phyloP scores from a whole-genome alignment of 2,888 invertebrate species.

The Cerastis rubricosa region DNA sequence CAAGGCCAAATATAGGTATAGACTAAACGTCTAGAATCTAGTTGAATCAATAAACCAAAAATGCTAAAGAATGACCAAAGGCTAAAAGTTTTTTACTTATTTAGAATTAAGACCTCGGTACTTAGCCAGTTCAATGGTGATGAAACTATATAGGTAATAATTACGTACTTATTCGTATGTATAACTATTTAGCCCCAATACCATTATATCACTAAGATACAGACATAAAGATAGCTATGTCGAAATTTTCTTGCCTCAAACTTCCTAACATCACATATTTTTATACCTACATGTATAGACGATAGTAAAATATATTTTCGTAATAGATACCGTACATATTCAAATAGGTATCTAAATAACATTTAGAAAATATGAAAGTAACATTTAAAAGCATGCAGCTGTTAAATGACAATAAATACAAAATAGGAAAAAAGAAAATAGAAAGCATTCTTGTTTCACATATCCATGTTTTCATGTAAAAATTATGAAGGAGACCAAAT shows the following conservation, averaged over 20 bases:
- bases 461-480: slow-evolving; percentile 32
- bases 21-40: slow-evolving; percentile 75
- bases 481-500: slow-evolving; percentile 8
- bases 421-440: slow-evolving; percentile 32
- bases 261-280: slow-evolving; percentile 82
- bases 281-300: slow-evolving; percentile 72
- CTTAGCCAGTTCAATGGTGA: slow-evolving; percentile 58
- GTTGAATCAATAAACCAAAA: slow-evolving; percentile 83
- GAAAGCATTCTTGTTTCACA: not conserved
- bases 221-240: slow-evolving; percentile 71
- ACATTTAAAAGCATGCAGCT: slow-evolving; percentile 66
- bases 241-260: slow-evolving; percentile 82
- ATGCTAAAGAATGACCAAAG: slow-evolving; percentile 85
- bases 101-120: slow-evolving; percentile 73
- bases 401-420: slow-evolving; percentile 72
- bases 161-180: slow-evolving; percentile 56
- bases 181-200: slow-evolving; percentile 57
- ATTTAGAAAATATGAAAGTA: slow-evolving; percentile 39
- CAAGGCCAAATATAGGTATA: slow-evolving; percentile 82
- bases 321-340: slow-evolving; percentile 72
- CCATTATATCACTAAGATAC: slow-evolving; percentile 44
- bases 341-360: slow-evolving; percentile 47
- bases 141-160: slow-evolving; percentile 59
- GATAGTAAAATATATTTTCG: slow-evolving; percentile 75
- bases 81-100: slow-evolving; percentile 86